Conservation (phyloP, 2,797 vertebrate species). For the Trematomus bernacchii region DNA sequence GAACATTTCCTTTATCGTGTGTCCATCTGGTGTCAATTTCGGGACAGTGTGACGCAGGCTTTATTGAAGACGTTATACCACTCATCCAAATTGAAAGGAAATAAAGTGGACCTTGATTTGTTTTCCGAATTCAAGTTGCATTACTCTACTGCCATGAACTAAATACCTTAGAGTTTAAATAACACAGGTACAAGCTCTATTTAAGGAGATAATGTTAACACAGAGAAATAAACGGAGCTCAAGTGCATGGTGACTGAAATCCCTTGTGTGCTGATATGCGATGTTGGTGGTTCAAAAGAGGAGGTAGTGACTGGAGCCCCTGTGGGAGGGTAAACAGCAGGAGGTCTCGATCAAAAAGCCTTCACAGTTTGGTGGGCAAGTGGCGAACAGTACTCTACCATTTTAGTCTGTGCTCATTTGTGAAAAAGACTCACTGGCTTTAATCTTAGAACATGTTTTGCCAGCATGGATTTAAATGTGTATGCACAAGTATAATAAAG, state of each 20-base stretch:
- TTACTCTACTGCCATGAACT: not conserved
- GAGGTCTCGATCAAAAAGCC: constrained; percentile 63
- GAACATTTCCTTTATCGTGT: no score
- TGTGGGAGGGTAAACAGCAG: constrained; percentile 53
- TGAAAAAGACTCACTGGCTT: constrained; percentile 27
- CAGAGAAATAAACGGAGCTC: constrained; percentile 24
- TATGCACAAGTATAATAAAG: constrained; percentile 14
- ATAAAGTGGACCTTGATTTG: not conserved
- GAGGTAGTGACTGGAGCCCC: constrained; percentile 58
- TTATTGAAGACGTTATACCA: not conserved
- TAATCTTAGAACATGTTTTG: constrained; percentile 9
- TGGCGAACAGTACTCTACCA: constrained; percentile 48
- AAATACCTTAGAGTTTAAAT: constrained; percentile 10
- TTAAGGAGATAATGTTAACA: constrained; percentile 55
- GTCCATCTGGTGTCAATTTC: no score
- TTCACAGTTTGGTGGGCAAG: constrained; percentile 64
- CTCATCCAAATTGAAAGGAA: not conserved
- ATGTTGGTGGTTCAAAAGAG: constrained; percentile 51
- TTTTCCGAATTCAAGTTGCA: not conserved
- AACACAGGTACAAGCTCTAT: constrained; percentile 34
- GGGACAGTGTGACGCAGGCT: no score
- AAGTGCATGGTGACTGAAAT: constrained; percentile 50
- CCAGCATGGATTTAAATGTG: constrained; percentile 7
- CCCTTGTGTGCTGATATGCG: constrained; percentile 53
- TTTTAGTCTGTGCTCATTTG: constrained; percentile 55